Evolutionary conservation across 2,797 vertebrate species (phyloP), one percentile per base, ranked within the genome.

Genomic region (Lutjanus campechanus): DNA sequence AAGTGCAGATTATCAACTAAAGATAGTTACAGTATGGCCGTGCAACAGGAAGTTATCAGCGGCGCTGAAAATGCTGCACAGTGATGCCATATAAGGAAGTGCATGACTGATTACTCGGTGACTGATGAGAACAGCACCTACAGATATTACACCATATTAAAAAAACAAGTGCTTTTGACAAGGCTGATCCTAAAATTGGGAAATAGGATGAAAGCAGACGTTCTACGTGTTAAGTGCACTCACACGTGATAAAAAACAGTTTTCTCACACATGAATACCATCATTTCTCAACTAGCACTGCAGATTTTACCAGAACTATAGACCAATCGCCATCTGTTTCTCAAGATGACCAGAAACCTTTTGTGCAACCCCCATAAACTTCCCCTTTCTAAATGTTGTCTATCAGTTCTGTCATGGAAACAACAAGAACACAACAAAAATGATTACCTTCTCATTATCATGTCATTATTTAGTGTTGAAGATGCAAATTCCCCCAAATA

Each of bases 11-110:
- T 16, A 22, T 20, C 17, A 9, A 11, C 11, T 36, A 2, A 63
- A 4, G 10, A 49, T 8, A 13, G 12, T 16, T 36, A 36, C 29
- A 36, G 62, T 60, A 8, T 8, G 29, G 44, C 22, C n/a, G 17
- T 8, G 10, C 8, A 60, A 59, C 6, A 69, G 58, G 64, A 82
- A 68, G 47, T 83, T 54, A 22, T 17, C 36, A 16, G 22, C n/a
- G n/a, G 54, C 47, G n/a, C 20, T 47, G 3, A 63, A 47, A 69
- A 44, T 29, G 64, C 13, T 51, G 19, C 41, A 64, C 17, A 63
- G 13, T 20, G 46, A 19, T 12, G 49, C 49, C 8, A 29, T 53
- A 25, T 49, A 11, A 54, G 40, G 47, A 60, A 50, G 11, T 17
- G 5, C 13, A 58, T 22, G 0, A 25, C 4, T 20, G 1, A n/a